Base-by-base conservation (phyloP, 2,888 invertebrate genomes). In the Arge pagana region DNA sequence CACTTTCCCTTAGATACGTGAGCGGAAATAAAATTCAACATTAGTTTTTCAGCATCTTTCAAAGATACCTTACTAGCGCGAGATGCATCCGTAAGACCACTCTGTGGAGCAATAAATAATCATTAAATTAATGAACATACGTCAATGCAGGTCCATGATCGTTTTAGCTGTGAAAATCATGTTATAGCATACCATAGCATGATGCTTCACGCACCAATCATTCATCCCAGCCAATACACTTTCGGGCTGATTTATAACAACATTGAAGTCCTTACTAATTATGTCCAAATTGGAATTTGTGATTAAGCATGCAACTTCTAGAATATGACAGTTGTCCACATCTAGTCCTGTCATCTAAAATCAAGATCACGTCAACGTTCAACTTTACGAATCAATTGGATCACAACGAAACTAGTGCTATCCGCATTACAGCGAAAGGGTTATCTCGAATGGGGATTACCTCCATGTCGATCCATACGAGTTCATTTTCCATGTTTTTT, bases 241-340 rank as follows among this genome's bases (percentile, higher is more conserved):
- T 56, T 88, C 83, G 0, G 90, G 80, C 62, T 94, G 92, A 65
- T 93, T 82, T 59, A 98, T 86, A 1, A 93, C 80, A 36, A 94
- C 72, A 64, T 87, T 80, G 0, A 91, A 90, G 4, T 88, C 88
- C 69, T 84, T 85, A 3, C 89, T 90, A 28, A 93, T 76, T 6
- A 91, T 72, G 62, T 91, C 87, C 11, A 96, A 78, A 48, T 93
- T 71, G 8, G 81, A 79, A 71, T 96, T 93, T 0, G 97, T 97
- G 49, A 98, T 82, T 23, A 97, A 70, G 71, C 93, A 92, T 0
- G 94, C 91, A 50, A 96, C 84, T 81, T 98, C 97, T 66, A 98
- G 75, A 48, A 98, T 90, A 57, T 86, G 83, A 67, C 93, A 88
- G 45, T 78, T 85, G 0, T 87, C 80, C 40, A 88, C 72, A 70